phyloP scores from a whole-genome alignment of 1,140 invertebrate species.

The Drosophila equinoxialis region DNA sequence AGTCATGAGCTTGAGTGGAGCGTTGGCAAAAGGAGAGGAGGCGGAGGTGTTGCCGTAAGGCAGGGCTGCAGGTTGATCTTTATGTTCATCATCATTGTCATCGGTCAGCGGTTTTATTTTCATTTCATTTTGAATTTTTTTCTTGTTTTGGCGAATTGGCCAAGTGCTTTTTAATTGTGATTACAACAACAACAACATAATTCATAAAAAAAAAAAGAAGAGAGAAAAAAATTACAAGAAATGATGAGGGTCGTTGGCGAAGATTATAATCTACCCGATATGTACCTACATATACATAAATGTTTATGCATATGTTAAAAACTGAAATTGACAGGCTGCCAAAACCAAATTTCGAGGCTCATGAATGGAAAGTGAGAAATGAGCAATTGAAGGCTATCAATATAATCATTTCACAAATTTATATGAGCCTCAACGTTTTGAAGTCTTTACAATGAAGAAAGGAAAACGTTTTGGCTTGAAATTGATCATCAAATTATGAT shows the following conservation, averaged over 20 bases:
- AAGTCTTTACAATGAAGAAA: not conserved
- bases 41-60: not conserved
- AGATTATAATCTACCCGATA: not conserved
- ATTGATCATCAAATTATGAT: no score
- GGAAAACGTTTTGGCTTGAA: not conserved
- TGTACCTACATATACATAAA: not conserved
- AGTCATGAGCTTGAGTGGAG: constrained; percentile 4
- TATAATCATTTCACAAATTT: not conserved
- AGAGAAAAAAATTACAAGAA: constrained; percentile 5
- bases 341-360: not conserved
- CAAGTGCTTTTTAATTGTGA: constrained; percentile 78
- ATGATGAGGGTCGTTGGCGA: constrained; percentile 24
- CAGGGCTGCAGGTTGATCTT: constrained; percentile 5
- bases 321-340: constrained; percentile 22
- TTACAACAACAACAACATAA: constrained; percentile 36
- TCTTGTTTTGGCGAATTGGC: constrained; percentile 48
- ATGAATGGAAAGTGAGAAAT: constrained; percentile 7
- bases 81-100: constrained; percentile 26
- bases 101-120: constrained; percentile 25
- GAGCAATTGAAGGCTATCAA: not conserved
- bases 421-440: not conserved
- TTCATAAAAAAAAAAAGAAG: constrained; percentile 17
- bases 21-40: not conserved
- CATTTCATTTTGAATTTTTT: not conserved
- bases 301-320: constrained; percentile 10